Conservation (phyloP, 2,113 vertebrate species). For the Neodontobutis hainanensis region DNA sequence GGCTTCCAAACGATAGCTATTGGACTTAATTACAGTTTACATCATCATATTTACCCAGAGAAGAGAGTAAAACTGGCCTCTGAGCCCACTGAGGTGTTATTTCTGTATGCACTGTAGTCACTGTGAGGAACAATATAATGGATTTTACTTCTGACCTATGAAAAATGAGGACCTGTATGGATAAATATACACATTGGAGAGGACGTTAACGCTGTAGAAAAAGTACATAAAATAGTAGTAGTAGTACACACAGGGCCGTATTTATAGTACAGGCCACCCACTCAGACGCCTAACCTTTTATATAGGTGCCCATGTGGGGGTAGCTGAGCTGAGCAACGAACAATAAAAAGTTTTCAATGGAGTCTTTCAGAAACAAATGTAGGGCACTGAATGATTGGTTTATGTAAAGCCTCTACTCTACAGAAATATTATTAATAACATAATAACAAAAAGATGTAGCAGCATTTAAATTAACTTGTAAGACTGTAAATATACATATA, state of each 20-base stretch:
- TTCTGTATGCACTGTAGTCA: slow-evolving; percentile 35
- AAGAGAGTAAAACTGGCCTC: slow-evolving; percentile 65
- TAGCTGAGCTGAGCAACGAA: background rate
- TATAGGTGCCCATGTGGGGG: background rate
- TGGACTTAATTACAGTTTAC: slow-evolving; percentile 78
- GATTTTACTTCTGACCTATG: slow-evolving; percentile 43
- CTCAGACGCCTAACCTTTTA: background rate
- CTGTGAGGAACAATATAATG: slow-evolving; percentile 43
- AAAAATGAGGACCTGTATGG: slow-evolving; percentile 25
- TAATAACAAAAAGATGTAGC: background rate
- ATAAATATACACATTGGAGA: slow-evolving; percentile 6
- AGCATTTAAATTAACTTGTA: background rate
- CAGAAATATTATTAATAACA: background rate
- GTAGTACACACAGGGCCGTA: background rate
- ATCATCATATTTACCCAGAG: slow-evolving; percentile 76
- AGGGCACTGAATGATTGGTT: background rate
- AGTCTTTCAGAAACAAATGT: slow-evolving; percentile 1
- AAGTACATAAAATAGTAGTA: slow-evolving; percentile 8
- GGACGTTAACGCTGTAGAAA: slow-evolving; percentile 13
- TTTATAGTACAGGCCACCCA: background rate
- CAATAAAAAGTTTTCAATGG: background rate
- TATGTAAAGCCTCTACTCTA: background rate
- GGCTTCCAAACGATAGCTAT: slow-evolving; percentile 69
- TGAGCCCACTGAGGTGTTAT: slow-evolving; percentile 60
- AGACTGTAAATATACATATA: background rate